Percentiles rank a stretch among this genome's conserved stretches.
These are phyloP conservation scores for Athalia circularis DNA, from an alignment of 2,888 invertebrate genomes.

Conservation along the genomic window DNA sequence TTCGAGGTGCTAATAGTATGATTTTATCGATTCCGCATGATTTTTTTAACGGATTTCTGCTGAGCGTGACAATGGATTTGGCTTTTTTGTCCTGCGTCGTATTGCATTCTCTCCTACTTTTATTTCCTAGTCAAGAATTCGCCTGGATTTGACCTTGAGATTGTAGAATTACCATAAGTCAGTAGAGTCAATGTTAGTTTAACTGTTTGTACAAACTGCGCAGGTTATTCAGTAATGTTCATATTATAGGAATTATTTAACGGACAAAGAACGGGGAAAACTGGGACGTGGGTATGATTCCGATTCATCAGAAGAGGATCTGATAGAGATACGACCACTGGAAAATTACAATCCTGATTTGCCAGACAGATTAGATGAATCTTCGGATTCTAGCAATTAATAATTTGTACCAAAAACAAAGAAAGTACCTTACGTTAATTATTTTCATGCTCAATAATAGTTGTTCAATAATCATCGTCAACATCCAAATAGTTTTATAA, in stretches of 20 bases:
- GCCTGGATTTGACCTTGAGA: too few relatives aligned
- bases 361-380: constrained; percentile 32
- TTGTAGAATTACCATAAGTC: too few relatives aligned
- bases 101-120: too few relatives aligned
- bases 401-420: neutral
- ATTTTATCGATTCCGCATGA: too few relatives aligned
- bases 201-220: constrained; percentile 3
- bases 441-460: neutral
- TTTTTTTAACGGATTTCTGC: too few relatives aligned
- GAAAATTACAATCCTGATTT: constrained; percentile 44
- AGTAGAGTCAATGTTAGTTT: constrained; percentile 6
- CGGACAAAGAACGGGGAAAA: constrained; percentile 51
- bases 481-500: neutral
- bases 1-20: too few relatives aligned
- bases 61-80: too few relatives aligned
- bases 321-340: constrained; percentile 17
- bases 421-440: neutral
- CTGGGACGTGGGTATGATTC: constrained; percentile 60
- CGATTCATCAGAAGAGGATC: constrained; percentile 55
- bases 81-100: too few relatives aligned
- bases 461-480: neutral
- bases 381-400: neutral
- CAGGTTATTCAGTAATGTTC: constrained; percentile 14
- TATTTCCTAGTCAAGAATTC: too few relatives aligned
- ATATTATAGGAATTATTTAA: constrained; percentile 47